These are phyloP conservation scores for Himalopsyche kuldschensis DNA, from an alignment of 2,888 invertebrate species.

Conservation along the genomic window DNA sequence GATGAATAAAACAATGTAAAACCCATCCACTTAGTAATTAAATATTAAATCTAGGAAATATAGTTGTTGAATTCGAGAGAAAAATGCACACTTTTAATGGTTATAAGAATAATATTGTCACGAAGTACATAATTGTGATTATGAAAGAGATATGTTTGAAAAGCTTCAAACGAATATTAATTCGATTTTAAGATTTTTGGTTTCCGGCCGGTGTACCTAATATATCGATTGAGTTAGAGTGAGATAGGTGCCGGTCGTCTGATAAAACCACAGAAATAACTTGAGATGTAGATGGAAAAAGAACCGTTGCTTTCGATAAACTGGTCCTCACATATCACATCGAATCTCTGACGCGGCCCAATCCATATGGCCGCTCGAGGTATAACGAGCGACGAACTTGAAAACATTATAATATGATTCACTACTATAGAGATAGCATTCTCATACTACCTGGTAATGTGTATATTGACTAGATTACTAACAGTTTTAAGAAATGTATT, in stretches of 20 bases:
- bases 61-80: no score
- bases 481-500: neutral
- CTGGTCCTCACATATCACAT: constrained; percentile 10
- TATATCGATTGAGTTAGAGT: neutral
- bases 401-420: neutral
- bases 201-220: neutral
- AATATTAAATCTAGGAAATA: no score
- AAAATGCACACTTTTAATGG: no score
- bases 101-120: no score
- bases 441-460: neutral
- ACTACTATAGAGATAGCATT: neutral
- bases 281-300: constrained; percentile 16
- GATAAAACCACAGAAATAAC: neutral
- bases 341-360: neutral
- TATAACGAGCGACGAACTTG: neutral
- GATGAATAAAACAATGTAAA: no score
- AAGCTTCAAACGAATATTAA: no score
- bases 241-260: neutral
- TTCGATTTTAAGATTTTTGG: neutral
- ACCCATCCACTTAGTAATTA: no score
- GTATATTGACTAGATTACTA: neutral
- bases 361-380: neutral
- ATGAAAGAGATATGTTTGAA: no score
- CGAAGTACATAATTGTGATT: no score
- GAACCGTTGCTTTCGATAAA: constrained; percentile 27